phyloP scores from a whole-genome alignment of 2,113 vertebrate species.

The Alosa alosa region DNA sequence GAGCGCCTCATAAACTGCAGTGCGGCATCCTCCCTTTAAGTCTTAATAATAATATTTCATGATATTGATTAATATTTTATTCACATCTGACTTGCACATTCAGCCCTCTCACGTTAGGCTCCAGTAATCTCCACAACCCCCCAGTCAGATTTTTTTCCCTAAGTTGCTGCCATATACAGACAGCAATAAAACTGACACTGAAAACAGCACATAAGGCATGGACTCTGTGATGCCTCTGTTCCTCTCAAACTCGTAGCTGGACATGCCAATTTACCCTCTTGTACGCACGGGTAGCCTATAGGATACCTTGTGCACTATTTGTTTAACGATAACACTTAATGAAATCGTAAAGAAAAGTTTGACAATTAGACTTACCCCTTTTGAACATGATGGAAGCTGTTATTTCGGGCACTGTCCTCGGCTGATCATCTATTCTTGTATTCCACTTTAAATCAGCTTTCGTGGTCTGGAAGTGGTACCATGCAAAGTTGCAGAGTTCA shows the following conservation, averaged over 20 bases:
- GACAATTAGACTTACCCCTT: constrained; percentile 64
- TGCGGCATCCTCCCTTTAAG: constrained; percentile 71
- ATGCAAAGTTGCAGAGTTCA: neutral
- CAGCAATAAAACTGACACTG: neutral
- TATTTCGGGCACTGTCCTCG: constrained; percentile 55
- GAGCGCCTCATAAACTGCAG: constrained; percentile 70
- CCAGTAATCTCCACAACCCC: neutral
- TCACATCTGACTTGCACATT: constrained; percentile 39
- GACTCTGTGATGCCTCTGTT: neutral
- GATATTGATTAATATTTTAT: constrained; percentile 59
- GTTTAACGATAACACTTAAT: neutral
- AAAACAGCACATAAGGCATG: neutral
- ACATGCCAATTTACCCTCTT: neutral
- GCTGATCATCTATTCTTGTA: constrained; percentile 70
- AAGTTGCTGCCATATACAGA: neutral
- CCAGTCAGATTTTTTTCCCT: neutral
- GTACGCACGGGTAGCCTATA: neutral
- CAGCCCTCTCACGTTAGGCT: constrained; percentile 27
- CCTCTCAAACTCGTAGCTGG: neutral
- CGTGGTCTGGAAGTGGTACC: constrained; percentile 20
- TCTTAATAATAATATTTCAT: constrained; percentile 56
- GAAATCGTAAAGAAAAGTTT: neutral
- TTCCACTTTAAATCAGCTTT: constrained; percentile 57
- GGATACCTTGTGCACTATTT: neutral
- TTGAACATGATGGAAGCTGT: constrained; percentile 69